These are phyloP conservation scores for Acrocyrtus sp. DNA, from an alignment of 2,888 invertebrate species.

Conservation along the genomic window DNA sequence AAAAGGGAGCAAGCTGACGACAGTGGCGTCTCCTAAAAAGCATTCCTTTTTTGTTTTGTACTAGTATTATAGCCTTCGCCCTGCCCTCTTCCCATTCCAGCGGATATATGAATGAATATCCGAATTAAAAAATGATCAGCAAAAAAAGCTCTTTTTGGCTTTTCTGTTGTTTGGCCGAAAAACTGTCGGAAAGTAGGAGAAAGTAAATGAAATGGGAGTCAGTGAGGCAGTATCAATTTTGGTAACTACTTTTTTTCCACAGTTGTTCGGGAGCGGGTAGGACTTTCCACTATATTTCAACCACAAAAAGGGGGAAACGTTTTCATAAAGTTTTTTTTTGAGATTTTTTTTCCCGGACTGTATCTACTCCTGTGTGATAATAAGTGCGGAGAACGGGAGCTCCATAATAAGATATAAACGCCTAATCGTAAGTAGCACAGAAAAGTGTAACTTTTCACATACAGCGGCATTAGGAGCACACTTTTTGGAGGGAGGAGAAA, in stretches of 20 bases:
- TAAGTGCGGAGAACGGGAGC: no score
- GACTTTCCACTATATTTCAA: conserved; percentile 7
- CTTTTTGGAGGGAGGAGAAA: neutral
- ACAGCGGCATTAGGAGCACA: neutral
- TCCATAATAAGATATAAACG: no score
- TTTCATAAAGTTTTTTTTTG: conserved; percentile 20
- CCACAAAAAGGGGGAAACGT: conserved; percentile 16
- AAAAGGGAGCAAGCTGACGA: no score
- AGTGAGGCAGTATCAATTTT: conserved; percentile 21
- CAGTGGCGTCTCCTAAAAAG: no score
- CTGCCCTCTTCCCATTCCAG: no score
- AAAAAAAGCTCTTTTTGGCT: no score
- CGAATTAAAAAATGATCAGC: no score
- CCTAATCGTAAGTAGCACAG: neutral
- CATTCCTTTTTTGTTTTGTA: no score
- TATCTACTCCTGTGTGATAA: neutral
- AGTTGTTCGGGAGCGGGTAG: neutral
- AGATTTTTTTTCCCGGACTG: neutral
- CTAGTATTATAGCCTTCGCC: no score
- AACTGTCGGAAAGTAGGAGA: no score
- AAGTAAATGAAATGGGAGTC: neutral
- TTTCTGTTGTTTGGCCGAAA: no score
- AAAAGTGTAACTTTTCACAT: conserved; percentile 12
- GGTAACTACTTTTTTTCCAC: conserved; percentile 25
- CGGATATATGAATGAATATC: no score